phyloP scores from a whole-genome alignment of 2,797 vertebrate species.

The Myotis vivesi region DNA sequence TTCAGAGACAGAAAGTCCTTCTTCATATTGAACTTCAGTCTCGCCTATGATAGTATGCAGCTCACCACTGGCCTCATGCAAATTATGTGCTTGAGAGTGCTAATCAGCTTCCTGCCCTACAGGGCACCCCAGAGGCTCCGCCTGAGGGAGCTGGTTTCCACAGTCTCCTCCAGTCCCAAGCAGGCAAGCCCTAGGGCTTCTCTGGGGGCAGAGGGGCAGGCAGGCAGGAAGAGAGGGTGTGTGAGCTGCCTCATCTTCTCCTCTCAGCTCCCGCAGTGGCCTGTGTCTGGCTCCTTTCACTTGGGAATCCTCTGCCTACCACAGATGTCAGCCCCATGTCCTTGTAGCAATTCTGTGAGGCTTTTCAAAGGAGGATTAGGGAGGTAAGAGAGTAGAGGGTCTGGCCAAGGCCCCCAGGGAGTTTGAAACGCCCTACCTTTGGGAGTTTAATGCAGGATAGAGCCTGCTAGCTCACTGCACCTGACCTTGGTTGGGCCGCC shows the following conservation, averaged over 20 bases:
- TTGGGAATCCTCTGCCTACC: background rate
- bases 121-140: background rate
- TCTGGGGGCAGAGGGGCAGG: background rate
- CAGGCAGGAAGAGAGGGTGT: background rate
- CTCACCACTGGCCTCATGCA: background rate
- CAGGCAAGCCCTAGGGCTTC: background rate
- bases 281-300: background rate
- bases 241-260: background rate
- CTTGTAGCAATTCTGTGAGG: background rate
- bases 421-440: background rate
- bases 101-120: background rate
- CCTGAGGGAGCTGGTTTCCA: background rate
- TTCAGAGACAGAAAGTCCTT: background rate
- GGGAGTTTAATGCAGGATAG: background rate
- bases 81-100: background rate
- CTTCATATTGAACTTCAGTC: background rate
- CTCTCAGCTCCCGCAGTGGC: background rate
- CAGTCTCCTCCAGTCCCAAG: background rate
- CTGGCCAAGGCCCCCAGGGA: background rate
- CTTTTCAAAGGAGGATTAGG: background rate
- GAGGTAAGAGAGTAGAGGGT: background rate
- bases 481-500: background rate
- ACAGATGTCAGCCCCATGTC: background rate
- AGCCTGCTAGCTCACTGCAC: background rate
- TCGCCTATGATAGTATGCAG: background rate